These are phyloP conservation scores for Zophobas morio DNA, from an alignment of 1,140 invertebrate genomes.

Conservation along the genomic window DNA sequence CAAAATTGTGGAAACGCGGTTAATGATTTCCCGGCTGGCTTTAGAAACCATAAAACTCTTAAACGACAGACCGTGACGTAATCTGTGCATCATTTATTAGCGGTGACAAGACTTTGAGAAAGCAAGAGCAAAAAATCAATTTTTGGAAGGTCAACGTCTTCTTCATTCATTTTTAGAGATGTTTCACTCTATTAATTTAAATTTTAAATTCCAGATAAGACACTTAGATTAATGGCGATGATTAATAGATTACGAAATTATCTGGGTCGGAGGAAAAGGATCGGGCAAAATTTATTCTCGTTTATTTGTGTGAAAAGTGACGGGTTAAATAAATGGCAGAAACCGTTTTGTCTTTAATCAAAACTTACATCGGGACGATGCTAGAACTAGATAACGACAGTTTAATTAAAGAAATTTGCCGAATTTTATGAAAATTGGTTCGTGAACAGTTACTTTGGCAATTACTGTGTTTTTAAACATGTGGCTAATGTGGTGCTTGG, in stretches of 20 bases:
- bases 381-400: background rate
- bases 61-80: slow-evolving; percentile 16
- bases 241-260: slow-evolving; percentile 29
- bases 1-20: background rate
- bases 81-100: slow-evolving; percentile 18
- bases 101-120: slow-evolving; percentile 14
- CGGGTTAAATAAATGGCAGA: slow-evolving; percentile 8
- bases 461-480: background rate
- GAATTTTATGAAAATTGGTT: slow-evolving; percentile 5
- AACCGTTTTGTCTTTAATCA: background rate
- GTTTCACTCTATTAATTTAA: slow-evolving; percentile 31
- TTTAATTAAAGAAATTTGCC: background rate
- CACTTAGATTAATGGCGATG: slow-evolving; percentile 12
- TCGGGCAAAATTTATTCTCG: background rate
- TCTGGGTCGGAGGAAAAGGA: slow-evolving; percentile 20
- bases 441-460: background rate
- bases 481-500: background rate
- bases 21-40: background rate
- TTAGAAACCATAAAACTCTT: background rate
- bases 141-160: slow-evolving; percentile 12
- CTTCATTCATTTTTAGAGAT: slow-evolving; percentile 20
- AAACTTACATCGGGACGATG: background rate
- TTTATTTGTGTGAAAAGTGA: background rate
- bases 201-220: slow-evolving; percentile 29
- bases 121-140: slow-evolving; percentile 12